Base-by-base conservation (phyloP, 2,113 vertebrate species). In the Plotosus lineatus region DNA sequence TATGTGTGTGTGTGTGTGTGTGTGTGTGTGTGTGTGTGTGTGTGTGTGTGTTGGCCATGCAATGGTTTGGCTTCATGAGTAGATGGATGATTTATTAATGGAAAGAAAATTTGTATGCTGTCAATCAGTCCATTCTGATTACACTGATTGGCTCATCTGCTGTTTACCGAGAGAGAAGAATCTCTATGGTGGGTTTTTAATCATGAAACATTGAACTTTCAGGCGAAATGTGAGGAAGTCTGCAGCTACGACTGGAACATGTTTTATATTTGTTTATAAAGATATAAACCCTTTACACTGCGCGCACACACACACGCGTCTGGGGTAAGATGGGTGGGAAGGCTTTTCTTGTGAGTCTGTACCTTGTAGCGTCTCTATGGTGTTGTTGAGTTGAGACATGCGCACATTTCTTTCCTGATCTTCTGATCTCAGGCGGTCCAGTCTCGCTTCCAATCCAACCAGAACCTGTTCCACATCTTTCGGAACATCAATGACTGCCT, bases 331-430 rank as follows among this genome's bases (percentile, higher is more conserved):
- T 12, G 55, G 0, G 28, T 5, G 4, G n/a, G 26, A n/a, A 21
- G n/a, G 1, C 12, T 28, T 60, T 65, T 66, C 44, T 42, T 28
- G n/a, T 31, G 9, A 2, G 33, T 48, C 15, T 19, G 31, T 56
- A 98, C 97, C 95, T 89, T 92, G 90, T 7, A 95, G 87, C 5
- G 86, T 81, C 2, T 90, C 87, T 81, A 90, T 76, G 36, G 74
- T 83, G 50, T 75, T 55, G 28, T 77, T 83, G 83, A 92, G 82
- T 73, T 92, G 79, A 3, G 75, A 50, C 63, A 87, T 85, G 6
- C 36, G 82, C 11, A 83, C 74, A 79, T 91, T 89, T 7, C 87
- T 86, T 38, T 89, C 79, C 2, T 82, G 80, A 68, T 81, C 78
- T 82, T 91, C 83, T 0, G 84, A 82, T 82, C 81, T 92, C 81